Evolutionary conservation across 30 jellyfish, hydroid and myxozoan genomes (phyloP), one percentile per base, ranked within the genome.

Genomic region (Chironex yamaguchii): DNA sequence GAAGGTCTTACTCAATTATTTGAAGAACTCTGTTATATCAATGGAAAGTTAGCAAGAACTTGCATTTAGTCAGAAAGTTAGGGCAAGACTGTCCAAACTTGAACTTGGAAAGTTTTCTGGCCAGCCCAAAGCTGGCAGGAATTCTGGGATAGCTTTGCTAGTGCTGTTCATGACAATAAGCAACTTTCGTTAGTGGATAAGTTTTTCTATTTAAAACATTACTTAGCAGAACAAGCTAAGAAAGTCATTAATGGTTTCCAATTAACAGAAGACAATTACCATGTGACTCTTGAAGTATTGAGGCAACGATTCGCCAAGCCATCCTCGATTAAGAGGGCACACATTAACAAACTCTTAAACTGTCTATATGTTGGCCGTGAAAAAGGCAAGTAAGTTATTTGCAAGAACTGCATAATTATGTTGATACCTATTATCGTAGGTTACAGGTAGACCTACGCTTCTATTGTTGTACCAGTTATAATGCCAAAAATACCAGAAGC

Each of bases 251-350:
- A 48, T 3, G 91, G 91, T 13, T 48, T 80, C 23, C 1, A 52
- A 63, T 29, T 80, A 42, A 80, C 91, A 21, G 91, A 63, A 31
- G 84, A 54, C 33, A 64, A 81, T 81, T 81, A 81, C 62, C 65
- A 30, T 36, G 36, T 62, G 4, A 84, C 91, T 25, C 36, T 81
- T 12, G 66, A 64, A 22, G 11, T 81, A 6, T 36, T 81, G 75
- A n/a, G 67, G 31, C 42, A 67, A 3, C 27, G 84, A 66, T 81
- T 1, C 3, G 84, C 84, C 11, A 81, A 50, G 53, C 91, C 91
- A 34, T 27, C 83, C 42, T 42, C 36, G 11, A 80, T 63, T n/a
- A 80, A 66, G 34, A 35, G 75, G 30, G 74, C 91, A 25, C 91
- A 80, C 50, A 80, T 80, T 3, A 62, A 34, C 30, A 64, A 80